Evolutionary conservation across 2,888 invertebrate species (phyloP).

Genomic region (Hypercompe scribonia): DNA sequence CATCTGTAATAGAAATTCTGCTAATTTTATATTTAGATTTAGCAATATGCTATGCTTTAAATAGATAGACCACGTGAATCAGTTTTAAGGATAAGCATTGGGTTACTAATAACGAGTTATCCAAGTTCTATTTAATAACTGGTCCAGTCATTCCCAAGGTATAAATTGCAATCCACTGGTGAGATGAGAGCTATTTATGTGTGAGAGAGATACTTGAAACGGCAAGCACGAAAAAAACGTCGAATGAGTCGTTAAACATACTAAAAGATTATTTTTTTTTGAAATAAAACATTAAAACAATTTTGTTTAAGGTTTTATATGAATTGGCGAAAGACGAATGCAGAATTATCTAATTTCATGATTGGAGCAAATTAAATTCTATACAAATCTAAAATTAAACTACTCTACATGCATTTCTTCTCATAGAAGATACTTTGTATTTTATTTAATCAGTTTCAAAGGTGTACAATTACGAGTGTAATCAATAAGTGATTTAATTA

Average conservation of each 20-base stretch:
- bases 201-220: not conserved
- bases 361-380: not conserved
- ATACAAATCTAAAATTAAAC: not conserved
- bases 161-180: not conserved
- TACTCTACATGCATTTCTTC: not conserved
- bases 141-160: not conserved
- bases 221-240: not conserved
- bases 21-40: slow-evolving; percentile 41
- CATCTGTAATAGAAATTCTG: slow-evolving; percentile 39
- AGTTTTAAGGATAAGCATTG: slow-evolving; percentile 5
- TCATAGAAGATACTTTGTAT: slow-evolving; percentile 13
- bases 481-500: slow-evolving; percentile 45
- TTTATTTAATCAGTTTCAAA: slow-evolving; percentile 20
- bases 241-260: not conserved
- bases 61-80: slow-evolving; percentile 14
- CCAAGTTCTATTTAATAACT: not conserved
- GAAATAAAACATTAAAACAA: too few relatives aligned
- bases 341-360: not conserved
- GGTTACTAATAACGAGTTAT: slow-evolving; percentile 4
- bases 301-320: too few relatives aligned
- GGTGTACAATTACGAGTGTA: slow-evolving; percentile 22
- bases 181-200: not conserved
- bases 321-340: not conserved
- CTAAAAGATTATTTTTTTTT: too few relatives aligned
- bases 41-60: slow-evolving; percentile 13